Evolutionary conservation across 2,888 invertebrate genomes (phyloP).

Genomic region (Drosophila lacicola): DNA sequence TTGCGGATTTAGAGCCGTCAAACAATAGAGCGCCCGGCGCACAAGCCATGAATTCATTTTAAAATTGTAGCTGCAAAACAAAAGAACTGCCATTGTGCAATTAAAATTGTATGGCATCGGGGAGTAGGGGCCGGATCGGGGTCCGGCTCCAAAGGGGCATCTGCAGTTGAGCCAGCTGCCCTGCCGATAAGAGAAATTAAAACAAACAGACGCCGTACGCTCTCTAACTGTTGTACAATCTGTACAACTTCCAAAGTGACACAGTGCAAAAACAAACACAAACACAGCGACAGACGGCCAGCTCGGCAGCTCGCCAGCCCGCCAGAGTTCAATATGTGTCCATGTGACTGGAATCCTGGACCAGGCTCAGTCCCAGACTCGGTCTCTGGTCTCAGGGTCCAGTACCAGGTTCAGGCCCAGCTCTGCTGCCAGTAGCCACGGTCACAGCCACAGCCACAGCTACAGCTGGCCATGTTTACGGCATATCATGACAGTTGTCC

Average conservation of each 20-base stretch:
- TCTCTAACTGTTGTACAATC: constrained; percentile 63
- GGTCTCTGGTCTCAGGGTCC: constrained; percentile 14
- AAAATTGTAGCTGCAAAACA: constrained; percentile 76
- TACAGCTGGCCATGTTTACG: constrained; percentile 75
- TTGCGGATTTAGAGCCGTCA: constrained; percentile 72
- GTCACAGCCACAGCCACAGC: constrained; percentile 29
- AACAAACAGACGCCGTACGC: constrained; percentile 66
- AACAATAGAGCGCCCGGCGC: constrained; percentile 62
- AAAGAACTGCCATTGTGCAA: constrained; percentile 77
- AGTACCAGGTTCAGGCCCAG: background rate
- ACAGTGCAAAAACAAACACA: constrained; percentile 49
- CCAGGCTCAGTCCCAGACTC: constrained; percentile 21
- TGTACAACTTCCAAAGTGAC: constrained; percentile 76
- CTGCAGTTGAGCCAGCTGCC: constrained; percentile 53
- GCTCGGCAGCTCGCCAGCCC: constrained; percentile 6
- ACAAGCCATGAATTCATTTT: constrained; percentile 79
- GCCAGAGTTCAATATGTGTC: constrained; percentile 63
- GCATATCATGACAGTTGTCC: constrained; percentile 73
- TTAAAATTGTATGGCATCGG: constrained; percentile 79
- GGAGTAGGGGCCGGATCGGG: constrained; percentile 47
- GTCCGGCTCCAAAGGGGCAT: constrained; percentile 16
- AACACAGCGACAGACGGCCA: background rate
- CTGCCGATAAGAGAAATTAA: constrained; percentile 79
- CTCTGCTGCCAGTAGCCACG: constrained; percentile 27
- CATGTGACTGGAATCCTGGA: constrained; percentile 39